These are phyloP conservation scores for Neostethus bicornis DNA, from an alignment of 2,797 vertebrate genomes.

Conservation along the genomic window DNA sequence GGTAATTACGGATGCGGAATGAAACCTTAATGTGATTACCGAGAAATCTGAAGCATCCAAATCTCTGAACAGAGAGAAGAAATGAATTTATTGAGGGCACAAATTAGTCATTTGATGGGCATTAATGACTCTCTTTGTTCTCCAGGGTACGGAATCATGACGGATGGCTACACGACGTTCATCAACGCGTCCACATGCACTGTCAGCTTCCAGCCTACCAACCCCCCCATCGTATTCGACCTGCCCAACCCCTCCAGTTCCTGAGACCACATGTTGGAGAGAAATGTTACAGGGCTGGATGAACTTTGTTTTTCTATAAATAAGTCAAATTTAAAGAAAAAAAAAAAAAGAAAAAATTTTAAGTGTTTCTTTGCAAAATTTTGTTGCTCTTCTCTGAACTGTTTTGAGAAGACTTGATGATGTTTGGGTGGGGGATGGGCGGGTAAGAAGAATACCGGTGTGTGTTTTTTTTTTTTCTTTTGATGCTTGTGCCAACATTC, in stretches of 20 bases:
- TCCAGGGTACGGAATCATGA: conserved; percentile 97
- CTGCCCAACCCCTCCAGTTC: conserved; percentile 94
- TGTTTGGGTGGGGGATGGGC: neutral
- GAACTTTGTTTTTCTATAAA: conserved; percentile 79
- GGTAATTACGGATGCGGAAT: neutral
- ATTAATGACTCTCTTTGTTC: conserved; percentile 26
- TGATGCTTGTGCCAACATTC: conserved; percentile 36
- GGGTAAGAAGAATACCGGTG: conserved; percentile 65
- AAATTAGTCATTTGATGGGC: neutral
- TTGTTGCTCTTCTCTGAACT: conserved; percentile 83
- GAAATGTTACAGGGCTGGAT: conserved; percentile 53
- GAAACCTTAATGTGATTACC: neutral
- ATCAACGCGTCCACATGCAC: conserved; percentile 97
- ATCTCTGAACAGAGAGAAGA: conserved; percentile 3
- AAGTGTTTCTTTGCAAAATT: conserved; percentile 82
- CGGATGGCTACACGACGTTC: conserved; percentile 95
- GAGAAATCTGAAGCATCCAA: conserved; percentile 4
- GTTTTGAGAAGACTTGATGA: conserved; percentile 59
- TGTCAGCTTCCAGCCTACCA: conserved; percentile 98
- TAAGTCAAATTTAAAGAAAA: conserved; percentile 59
- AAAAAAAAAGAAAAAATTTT: conserved; percentile 65
- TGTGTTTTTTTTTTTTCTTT: neutral
- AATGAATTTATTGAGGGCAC: conserved; percentile 5
- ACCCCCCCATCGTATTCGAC: conserved; percentile 97
- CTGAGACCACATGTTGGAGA: conserved; percentile 79